Conservation (phyloP, 53 echinoderm and acorn worm genomes). For the Stichopus horrens region DNA sequence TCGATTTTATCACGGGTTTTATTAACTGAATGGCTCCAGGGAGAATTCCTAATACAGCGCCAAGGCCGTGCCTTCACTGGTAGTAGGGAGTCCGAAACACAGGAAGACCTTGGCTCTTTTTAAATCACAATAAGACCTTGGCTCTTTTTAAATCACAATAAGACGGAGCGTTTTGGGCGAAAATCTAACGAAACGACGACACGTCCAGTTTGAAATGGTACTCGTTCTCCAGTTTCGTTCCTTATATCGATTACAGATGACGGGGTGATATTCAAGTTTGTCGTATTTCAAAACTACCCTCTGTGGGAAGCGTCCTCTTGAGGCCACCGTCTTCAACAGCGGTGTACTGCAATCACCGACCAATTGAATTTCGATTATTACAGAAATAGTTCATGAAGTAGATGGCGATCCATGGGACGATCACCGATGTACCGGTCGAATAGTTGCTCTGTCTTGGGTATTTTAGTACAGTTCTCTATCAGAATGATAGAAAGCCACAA, state of each 20-base stretch:
- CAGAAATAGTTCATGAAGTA: conserved; percentile 3
- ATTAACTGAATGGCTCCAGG: conserved; percentile 61
- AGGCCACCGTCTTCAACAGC: conserved; percentile 55
- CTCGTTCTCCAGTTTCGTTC: conserved; percentile 33
- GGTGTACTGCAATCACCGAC: conserved; percentile 73
- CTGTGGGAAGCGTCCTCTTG: conserved; percentile 11
- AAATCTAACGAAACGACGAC: conserved; percentile 71
- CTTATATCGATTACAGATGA: conserved; percentile 74
- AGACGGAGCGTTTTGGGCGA: conserved; percentile 38
- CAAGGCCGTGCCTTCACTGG: conserved; percentile 58
- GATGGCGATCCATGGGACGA: background rate
- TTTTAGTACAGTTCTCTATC: no score
- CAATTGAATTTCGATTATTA: conserved; percentile 1
- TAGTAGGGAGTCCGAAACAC: background rate
- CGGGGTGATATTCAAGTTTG: no score
- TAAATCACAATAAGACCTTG: background rate
- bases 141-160: background rate
- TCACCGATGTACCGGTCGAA: background rate
- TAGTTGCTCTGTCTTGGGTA: no score
- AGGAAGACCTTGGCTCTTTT: background rate
- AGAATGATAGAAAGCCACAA: no score
- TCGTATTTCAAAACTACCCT: conserved; percentile 40
- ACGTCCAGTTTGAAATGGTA: conserved; percentile 26
- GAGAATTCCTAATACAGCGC: conserved; percentile 55
- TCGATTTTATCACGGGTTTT: conserved; percentile 49